phyloP scores from a whole-genome alignment of 2,797 vertebrate genomes.

The Bryconaethiops microstoma region DNA sequence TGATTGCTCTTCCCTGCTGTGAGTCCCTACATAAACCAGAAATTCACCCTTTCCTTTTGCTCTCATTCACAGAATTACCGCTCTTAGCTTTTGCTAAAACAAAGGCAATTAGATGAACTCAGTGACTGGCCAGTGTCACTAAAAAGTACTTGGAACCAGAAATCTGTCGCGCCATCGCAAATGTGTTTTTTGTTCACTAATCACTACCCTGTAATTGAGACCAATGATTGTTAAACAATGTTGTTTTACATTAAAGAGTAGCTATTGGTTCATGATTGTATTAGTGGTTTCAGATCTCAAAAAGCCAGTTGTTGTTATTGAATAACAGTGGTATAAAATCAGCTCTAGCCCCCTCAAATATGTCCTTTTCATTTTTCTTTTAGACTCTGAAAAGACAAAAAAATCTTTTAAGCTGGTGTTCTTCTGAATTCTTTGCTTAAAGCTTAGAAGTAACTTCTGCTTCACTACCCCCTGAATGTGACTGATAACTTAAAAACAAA shows the following conservation, averaged over 20 bases:
- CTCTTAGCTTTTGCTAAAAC: not conserved
- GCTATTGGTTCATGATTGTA: not conserved
- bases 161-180: not conserved
- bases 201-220: slow-evolving; percentile 1
- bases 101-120: not conserved
- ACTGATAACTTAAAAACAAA: too few species aligned
- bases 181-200: slow-evolving; percentile 8
- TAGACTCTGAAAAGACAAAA: not conserved
- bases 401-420: not conserved
- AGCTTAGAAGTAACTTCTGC: too few species aligned
- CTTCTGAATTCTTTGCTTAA: too few species aligned
- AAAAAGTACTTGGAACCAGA: not conserved
- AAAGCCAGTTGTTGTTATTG: not conserved
- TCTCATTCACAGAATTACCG: not conserved
- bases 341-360: not conserved
- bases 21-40: too few species aligned
- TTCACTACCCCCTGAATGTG: too few species aligned
- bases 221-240: not conserved
- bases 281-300: not conserved
- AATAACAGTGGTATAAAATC: not conserved
- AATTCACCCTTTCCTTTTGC: not conserved
- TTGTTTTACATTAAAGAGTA: too few species aligned
- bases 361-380: not conserved
- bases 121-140: not conserved
- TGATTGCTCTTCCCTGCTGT: not conserved